Percentiles rank a stretch among this genome's conserved stretches.
These are phyloP conservation scores for Stercorarius parasiticus DNA, from an alignment of 2,113 vertebrate species.

Conservation along the genomic window DNA sequence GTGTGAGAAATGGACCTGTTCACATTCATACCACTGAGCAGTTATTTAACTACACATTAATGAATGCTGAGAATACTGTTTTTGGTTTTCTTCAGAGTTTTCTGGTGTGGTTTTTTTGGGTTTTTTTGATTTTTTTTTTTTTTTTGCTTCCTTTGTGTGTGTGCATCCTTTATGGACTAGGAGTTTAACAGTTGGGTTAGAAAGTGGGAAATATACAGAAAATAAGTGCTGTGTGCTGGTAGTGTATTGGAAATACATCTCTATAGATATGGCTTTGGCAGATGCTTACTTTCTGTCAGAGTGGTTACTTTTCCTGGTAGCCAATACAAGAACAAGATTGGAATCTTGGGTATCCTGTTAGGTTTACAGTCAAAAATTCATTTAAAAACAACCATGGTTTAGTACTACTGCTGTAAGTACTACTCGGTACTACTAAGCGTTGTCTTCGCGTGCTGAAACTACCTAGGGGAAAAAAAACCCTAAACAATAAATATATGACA, in stretches of 20 bases:
- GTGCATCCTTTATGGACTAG: background rate
- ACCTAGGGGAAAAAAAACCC: background rate
- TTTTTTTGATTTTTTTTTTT: background rate
- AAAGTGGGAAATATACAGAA: background rate
- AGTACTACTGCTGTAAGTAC: background rate
- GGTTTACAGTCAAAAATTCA: background rate
- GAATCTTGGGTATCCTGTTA: background rate
- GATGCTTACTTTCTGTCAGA: background rate
- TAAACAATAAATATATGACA: background rate
- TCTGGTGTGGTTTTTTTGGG: background rate
- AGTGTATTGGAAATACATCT: background rate
- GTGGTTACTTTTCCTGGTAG: background rate
- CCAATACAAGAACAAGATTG: background rate
- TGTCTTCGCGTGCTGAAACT: background rate
- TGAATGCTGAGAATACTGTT: background rate
- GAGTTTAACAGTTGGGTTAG: background rate
- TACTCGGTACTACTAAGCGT: background rate
- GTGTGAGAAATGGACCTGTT: background rate
- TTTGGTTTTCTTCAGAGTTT: background rate
- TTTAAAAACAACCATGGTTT: background rate
- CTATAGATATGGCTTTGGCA: background rate
- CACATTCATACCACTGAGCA: accelerated
- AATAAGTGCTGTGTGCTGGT: background rate
- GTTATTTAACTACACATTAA: background rate
- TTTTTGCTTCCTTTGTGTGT: background rate